Evolutionary conservation across 2,113 vertebrate species (phyloP).

Genomic region (Anhinga rufa): DNA sequence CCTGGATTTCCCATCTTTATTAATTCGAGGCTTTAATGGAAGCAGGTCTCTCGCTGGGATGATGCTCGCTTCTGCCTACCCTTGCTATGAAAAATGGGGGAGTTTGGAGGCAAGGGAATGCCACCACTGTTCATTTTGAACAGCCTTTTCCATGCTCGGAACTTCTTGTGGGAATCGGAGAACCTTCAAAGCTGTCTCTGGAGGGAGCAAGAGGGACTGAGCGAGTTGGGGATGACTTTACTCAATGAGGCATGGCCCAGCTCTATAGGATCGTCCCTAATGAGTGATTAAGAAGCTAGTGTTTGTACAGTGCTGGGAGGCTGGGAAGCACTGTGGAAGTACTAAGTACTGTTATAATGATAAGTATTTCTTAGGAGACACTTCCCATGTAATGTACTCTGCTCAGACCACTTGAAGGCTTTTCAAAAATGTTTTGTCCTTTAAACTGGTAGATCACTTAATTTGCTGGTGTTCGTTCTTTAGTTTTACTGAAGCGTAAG

Average conservation of each 20-base stretch:
- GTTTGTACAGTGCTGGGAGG: slow-evolving; percentile 50
- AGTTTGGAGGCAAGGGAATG: not conserved
- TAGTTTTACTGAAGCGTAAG: not conserved
- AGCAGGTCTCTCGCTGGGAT: not conserved
- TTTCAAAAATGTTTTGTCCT: not conserved
- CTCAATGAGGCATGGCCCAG: slow-evolving; percentile 60
- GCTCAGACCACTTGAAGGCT: not conserved
- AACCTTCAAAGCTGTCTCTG: not conserved
- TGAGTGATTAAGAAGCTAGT: slow-evolving; percentile 51
- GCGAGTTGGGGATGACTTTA: slow-evolving; percentile 42
- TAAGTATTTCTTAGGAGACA: not conserved
- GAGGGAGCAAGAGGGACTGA: not conserved
- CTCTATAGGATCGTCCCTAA: slow-evolving; percentile 23
- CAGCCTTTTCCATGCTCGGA: not conserved
- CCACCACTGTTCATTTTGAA: accelerated
- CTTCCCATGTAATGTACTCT: not conserved
- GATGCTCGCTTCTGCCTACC: not conserved
- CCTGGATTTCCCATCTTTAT: not conserved
- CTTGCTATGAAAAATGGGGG: not conserved
- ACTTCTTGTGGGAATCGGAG: not conserved
- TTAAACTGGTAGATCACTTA: not conserved
- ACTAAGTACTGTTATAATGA: slow-evolving; percentile 8
- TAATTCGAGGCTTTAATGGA: not conserved
- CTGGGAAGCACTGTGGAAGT: not conserved
- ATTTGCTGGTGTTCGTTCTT: not conserved